Evolutionary conservation across 1,140 invertebrate genomes (phyloP).

Genomic region (Cephus cinctus): DNA sequence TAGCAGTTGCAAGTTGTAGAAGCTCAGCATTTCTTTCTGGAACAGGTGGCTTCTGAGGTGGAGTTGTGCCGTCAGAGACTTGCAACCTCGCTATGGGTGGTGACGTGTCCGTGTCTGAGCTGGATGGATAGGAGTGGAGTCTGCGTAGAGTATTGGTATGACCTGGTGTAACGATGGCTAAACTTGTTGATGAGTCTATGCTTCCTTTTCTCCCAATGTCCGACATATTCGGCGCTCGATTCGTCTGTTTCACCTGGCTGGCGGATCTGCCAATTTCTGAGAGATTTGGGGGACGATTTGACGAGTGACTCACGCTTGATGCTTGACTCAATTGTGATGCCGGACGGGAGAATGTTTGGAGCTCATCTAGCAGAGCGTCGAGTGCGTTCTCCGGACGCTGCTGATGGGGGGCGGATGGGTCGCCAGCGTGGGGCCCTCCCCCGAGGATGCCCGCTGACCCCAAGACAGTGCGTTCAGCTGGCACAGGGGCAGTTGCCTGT

Average conservation of each 20-base stretch:
- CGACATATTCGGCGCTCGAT: conserved; percentile 48
- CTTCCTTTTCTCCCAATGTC: conserved; percentile 60
- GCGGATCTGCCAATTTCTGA: conserved; percentile 38
- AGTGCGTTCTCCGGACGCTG: conserved; percentile 88
- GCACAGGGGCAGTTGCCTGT: conserved; percentile 59
- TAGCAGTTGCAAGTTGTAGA: conserved; percentile 62
- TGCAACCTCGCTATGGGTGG: conserved; percentile 62
- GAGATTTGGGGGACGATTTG: conserved; percentile 35
- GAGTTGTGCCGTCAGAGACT: conserved; percentile 40
- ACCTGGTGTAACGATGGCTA: conserved; percentile 33
- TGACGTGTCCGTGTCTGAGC: conserved; percentile 71
- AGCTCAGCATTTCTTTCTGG: conserved; percentile 75
- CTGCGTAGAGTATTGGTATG: conserved; percentile 60
- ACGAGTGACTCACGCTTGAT: conserved; percentile 24
- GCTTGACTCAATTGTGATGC: conserved; percentile 46
- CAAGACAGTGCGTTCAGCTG: conserved; percentile 61
- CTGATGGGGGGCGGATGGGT: conserved; percentile 59
- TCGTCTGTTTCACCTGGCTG: conserved; percentile 25
- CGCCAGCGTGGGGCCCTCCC: conserved; percentile 62
- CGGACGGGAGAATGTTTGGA: conserved; percentile 81
- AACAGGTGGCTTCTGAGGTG: conserved; percentile 68
- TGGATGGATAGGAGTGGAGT: conserved; percentile 73
- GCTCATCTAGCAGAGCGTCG: conserved; percentile 91
- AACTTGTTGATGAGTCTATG: conserved; percentile 55
- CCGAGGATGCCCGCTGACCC: conserved; percentile 61